Percentiles rank a stretch among this genome's conserved stretches.
Conservation (phyloP, 2,113 vertebrate species). For the Benitochromis conjunctus region DNA sequence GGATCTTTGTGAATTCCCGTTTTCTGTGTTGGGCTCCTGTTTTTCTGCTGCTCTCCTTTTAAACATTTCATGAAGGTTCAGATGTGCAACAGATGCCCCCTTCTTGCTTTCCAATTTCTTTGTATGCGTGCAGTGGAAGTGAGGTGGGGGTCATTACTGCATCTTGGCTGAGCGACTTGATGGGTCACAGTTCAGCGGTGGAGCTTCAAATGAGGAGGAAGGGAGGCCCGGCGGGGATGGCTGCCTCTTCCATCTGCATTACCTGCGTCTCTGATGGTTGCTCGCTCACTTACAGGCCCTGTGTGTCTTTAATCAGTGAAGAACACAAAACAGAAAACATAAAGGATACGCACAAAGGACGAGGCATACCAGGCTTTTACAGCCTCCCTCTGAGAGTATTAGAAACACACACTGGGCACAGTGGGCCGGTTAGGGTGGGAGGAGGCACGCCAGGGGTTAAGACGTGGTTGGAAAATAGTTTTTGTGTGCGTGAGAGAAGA, state of each 20-base stretch:
- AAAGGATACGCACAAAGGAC: conserved; percentile 17
- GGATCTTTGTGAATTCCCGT: not conserved
- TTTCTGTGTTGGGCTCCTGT: not conserved
- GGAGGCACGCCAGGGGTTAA: not conserved
- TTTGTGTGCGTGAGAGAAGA: conserved; percentile 1
- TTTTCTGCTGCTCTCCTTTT: not conserved
- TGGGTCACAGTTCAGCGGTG: conserved; percentile 37
- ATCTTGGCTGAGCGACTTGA: not conserved
- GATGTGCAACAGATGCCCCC: conserved; percentile 8
- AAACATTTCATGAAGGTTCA: conserved; percentile 4
- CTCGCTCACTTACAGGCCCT: not conserved
- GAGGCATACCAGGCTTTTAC: not conserved
- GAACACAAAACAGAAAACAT: not conserved
- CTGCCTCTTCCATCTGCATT: conserved; percentile 32
- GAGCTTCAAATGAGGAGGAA: conserved; percentile 43
- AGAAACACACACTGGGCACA: not conserved
- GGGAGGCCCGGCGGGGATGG: not conserved
- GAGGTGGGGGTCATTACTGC: not conserved
- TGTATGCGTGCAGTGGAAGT: not conserved
- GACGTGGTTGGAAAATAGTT: conserved; percentile 12
- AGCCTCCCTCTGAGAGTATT: conserved; percentile 30
- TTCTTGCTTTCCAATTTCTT: not conserved
- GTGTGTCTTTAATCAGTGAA: not conserved
- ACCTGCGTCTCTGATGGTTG: conserved; percentile 25
- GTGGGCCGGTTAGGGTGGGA: not conserved